Evolutionary conservation across 2,113 vertebrate species (phyloP).

Genomic region (Thymallus thymallus): DNA sequence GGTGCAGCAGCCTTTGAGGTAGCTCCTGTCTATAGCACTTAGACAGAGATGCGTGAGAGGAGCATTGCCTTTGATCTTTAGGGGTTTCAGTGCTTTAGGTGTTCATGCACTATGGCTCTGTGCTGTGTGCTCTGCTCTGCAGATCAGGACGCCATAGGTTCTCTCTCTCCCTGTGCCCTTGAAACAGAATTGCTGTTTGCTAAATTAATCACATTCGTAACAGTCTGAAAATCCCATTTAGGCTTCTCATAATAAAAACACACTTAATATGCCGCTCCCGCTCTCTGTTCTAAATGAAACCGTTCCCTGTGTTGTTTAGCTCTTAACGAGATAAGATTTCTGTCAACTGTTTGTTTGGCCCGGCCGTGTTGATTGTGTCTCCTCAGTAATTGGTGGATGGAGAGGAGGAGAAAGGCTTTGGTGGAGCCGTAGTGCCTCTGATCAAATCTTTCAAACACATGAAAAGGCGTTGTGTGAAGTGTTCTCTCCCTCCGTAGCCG

Average conservation of each 20-base stretch:
- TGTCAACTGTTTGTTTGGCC: conserved; percentile 16
- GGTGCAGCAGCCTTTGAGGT: not conserved
- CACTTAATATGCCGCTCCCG: not conserved
- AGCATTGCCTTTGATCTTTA: too few relatives aligned
- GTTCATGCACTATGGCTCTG: not conserved
- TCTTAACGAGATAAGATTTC: conserved; percentile 23
- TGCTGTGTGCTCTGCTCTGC: not conserved
- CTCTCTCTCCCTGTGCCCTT: not conserved
- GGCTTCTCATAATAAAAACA: not conserved
- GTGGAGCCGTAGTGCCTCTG: not conserved
- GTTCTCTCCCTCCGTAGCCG: not conserved
- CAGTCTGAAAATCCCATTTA: not conserved
- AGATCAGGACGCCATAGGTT: not conserved
- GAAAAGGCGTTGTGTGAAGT: conserved; percentile 1
- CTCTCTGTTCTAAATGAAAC: conserved; percentile 20
- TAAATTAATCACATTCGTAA: not conserved
- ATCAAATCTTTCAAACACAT: not conserved
- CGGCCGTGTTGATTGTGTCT: conserved; percentile 4
- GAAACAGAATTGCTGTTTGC: not conserved
- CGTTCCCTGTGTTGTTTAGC: conserved; percentile 14
- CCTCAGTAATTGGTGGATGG: conserved; percentile 4
- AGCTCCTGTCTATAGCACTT: not conserved
- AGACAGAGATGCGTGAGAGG: too few relatives aligned
- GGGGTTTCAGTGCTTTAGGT: too few relatives aligned
- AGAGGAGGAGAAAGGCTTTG: not conserved